Base-by-base conservation (phyloP, 1,140 invertebrate species). In the Octopus sinensis region DNA sequence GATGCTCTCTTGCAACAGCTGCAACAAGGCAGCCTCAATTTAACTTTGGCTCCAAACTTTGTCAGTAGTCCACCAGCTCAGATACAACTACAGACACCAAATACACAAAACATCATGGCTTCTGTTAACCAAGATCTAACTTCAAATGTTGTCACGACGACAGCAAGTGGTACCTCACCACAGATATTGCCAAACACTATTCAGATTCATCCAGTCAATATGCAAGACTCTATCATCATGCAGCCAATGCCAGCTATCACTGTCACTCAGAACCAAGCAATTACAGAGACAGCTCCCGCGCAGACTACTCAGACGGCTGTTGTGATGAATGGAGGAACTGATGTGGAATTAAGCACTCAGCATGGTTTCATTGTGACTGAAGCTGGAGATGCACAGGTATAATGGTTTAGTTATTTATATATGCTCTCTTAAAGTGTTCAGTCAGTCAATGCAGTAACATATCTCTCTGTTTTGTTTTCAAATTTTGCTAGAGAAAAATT, bases 1-100 rank as follows among this genome's bases (percentile, higher is more conserved):
- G 88, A 91, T 9, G 89, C 84, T 80, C 84, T 92, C 5, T 86
- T 92, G 6, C 91, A 92, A 77, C 91, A 91, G 82, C 83, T 92
- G 54, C 91, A 91, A 79, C 87, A 89, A 56, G 90, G 91, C 7
- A 91, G 91, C 83, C 85, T 91, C 51, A 91, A 91, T 83, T 88
- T 91, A 30, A 90, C 90, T 52, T 86, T 91, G 17, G 90, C 89
- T 82, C 88, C 88, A 10, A 84, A 84, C 68, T 52, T 86, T 12
- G 76, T 89, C 56, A 82, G 54, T 51, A 51, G 17, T 9, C 23
- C 76, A 6, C 76, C 52, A 53, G 52, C 76, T 4, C 76, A 77
- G 6, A 73, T 73, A 10, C 68, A 73, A 73, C 68, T 73, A 23
- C 68, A 73, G 5, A 43, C 30, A 43, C 68, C 7, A 6, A 13